These are phyloP conservation scores for Rostratula benghalensis DNA, from an alignment of 2,113 vertebrate species.

Conservation along the genomic window DNA sequence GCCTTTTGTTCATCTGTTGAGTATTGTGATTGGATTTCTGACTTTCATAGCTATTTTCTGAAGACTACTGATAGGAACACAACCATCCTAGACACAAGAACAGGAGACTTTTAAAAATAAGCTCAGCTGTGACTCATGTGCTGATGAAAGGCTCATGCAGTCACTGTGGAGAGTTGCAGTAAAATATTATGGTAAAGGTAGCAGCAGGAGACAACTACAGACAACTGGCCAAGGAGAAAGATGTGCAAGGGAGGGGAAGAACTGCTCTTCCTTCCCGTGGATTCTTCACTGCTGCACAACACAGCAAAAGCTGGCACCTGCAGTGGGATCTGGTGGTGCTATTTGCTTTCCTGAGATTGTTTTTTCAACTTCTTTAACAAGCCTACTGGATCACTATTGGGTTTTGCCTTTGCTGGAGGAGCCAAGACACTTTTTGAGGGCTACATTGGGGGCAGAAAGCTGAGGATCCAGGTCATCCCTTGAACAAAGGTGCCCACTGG, in stretches of 20 bases:
- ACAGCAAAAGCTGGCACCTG: neutral
- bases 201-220: neutral
- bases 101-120: neutral
- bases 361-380: neutral
- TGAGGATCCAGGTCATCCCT: neutral
- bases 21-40: neutral
- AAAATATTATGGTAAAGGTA: neutral
- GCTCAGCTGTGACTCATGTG: neutral
- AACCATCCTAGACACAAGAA: neutral
- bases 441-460: neutral
- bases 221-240: neutral
- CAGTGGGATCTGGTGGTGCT: neutral
- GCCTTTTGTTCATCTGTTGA: neutral
- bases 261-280: neutral
- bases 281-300: neutral
- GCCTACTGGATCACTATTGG: neutral
- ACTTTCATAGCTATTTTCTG: neutral
- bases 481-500: neutral
- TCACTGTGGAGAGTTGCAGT: neutral
- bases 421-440: neutral
- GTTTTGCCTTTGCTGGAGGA: neutral
- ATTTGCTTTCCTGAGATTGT: neutral
- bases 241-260: neutral
- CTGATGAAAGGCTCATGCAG: neutral
- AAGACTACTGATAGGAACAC: neutral